Conservation (phyloP, 2,888 invertebrate genomes). For the Tetheella fluctuosa region DNA sequence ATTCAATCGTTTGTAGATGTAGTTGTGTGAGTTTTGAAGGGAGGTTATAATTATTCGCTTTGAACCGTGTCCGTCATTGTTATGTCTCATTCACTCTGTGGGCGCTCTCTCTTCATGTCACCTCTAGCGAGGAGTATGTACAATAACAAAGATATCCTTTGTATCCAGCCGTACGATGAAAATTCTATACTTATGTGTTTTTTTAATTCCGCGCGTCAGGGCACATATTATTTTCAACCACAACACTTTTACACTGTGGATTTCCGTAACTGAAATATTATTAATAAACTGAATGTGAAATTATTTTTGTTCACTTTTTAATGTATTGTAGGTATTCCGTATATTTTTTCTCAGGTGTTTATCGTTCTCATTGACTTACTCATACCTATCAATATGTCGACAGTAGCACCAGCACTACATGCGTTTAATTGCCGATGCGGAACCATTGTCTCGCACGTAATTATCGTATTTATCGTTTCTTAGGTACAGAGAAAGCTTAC, state of each 20-base stretch:
- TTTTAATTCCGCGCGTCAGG: not conserved
- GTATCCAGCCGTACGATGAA: no score
- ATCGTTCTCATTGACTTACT: conserved; percentile 36
- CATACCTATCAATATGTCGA: conserved; percentile 25
- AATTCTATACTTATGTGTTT: no score
- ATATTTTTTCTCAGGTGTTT: conserved; percentile 36
- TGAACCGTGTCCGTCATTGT: not conserved
- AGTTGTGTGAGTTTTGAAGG: not conserved
- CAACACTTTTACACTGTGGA: not conserved
- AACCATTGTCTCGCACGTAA: conserved; percentile 59
- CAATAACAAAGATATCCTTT: no score
- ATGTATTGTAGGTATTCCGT: conserved; percentile 17
- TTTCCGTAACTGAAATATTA: not conserved
- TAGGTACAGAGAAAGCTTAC: conserved; percentile 54
- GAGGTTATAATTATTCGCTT: conserved; percentile 2
- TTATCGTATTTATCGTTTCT: conserved; percentile 51
- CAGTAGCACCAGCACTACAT: conserved; percentile 27
- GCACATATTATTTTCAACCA: not conserved
- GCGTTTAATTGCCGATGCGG: conserved; percentile 48
- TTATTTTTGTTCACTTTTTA: not conserved
- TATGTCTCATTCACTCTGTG: conserved; percentile 1
- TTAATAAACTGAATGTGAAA: not conserved
- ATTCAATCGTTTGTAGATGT: not conserved
- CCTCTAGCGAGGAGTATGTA: not conserved
- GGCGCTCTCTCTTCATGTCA: not conserved